Conservation (phyloP, 2,888 invertebrate species). For the Fissipunctia ypsillon region DNA sequence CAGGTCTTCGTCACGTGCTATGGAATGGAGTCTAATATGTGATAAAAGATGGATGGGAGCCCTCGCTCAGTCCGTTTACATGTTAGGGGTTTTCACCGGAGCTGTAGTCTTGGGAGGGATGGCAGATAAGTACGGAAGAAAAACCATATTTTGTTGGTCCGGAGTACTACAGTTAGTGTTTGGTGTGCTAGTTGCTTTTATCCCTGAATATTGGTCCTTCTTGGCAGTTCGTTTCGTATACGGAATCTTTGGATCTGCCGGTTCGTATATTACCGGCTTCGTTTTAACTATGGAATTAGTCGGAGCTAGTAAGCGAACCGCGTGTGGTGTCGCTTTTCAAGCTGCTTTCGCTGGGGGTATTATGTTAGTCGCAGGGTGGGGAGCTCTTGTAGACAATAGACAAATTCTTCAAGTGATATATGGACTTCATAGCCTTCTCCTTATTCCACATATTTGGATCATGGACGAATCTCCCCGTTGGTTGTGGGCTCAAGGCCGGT, state of each 20-base stretch:
- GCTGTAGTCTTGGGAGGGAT: conserved; percentile 95
- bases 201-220: conserved; percentile 94
- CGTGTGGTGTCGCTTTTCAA: conserved; percentile 95
- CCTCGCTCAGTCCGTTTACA: conserved; percentile 94
- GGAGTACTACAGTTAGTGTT: conserved; percentile 93
- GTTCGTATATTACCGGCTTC: conserved; percentile 93
- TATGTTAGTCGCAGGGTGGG: conserved; percentile 96
- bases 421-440: conserved; percentile 93
- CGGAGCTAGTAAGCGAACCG: conserved; percentile 94
- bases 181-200: conserved; percentile 94
- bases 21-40: conserved; percentile 96
- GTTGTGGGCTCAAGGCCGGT: conserved; percentile 95
- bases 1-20: conserved; percentile 93
- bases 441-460: conserved; percentile 96
- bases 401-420: conserved; percentile 94
- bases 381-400: conserved; percentile 93
- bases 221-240: conserved; percentile 92
- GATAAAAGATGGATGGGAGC: conserved; percentile 95
- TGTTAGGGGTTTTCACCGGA: conserved; percentile 96
- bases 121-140: conserved; percentile 96
- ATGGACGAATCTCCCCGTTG: conserved; percentile 97
- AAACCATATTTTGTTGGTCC: conserved; percentile 95
- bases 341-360: conserved; percentile 95
- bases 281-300: conserved; percentile 95
- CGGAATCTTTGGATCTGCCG: conserved; percentile 96